Conservation (phyloP, 2,113 vertebrate species). For the Alexandromys fortis region DNA sequence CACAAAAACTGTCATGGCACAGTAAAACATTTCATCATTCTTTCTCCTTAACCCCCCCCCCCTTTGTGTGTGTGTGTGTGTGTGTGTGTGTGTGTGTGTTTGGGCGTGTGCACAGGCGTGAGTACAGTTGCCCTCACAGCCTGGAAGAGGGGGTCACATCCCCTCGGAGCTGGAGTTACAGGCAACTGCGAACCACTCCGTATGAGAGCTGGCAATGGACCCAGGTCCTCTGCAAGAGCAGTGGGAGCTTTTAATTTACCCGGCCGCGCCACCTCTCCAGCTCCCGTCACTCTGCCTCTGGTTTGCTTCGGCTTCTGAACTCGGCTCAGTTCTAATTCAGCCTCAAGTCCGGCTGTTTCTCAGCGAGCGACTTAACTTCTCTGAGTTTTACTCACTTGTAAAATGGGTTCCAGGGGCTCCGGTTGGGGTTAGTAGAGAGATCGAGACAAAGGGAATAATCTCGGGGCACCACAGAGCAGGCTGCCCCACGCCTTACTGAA, state of each 20-base stretch:
- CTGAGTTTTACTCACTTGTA: neutral
- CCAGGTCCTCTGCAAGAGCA: too few species aligned
- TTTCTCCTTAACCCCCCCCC: neutral
- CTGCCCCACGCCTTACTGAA: neutral
- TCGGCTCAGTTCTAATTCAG: too few species aligned
- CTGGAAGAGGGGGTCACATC: neutral
- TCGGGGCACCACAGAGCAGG: rapidly evolving
- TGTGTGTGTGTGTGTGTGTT: neutral
- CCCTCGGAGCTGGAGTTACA: too few species aligned
- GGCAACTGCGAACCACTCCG: neutral
- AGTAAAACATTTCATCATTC: neutral
- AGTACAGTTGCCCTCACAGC: neutral
- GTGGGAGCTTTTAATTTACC: too few species aligned
- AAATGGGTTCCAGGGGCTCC: neutral
- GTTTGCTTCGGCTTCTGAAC: neutral
- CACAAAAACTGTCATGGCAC: neutral
- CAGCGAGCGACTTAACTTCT: neutral
- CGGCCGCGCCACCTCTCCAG: neutral
- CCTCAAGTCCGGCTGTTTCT: neutral
- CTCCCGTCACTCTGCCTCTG: neutral
- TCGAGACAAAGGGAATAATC: neutral
- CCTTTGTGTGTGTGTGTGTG: too few species aligned
- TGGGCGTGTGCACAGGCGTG: neutral
- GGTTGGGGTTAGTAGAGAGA: neutral
- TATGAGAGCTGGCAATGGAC: neutral